These are phyloP conservation scores for Equus quagga DNA, from an alignment of 2,113 vertebrate species.

Conservation along the genomic window DNA sequence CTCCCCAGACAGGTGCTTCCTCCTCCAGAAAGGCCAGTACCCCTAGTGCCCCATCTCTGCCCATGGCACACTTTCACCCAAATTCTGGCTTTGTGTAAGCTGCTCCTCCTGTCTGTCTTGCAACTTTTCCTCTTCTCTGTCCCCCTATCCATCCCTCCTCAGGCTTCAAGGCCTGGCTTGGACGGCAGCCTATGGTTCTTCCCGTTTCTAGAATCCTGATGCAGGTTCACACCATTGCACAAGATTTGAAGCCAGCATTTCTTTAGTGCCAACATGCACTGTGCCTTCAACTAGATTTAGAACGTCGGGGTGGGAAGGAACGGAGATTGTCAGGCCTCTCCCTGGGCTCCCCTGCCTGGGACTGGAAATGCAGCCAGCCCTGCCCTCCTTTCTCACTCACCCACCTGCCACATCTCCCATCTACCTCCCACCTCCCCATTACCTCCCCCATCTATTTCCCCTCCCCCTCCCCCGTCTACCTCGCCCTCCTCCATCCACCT, in stretches of 20 bases:
- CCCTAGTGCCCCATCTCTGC: background rate
- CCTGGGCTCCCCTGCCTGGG: too few species aligned
- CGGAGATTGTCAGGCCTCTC: background rate
- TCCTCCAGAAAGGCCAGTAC: rapidly evolving
- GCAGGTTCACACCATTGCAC: background rate
- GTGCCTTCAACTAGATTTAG: background rate
- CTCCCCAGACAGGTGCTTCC: too few species aligned
- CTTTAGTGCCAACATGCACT: background rate
- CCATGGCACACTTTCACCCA: rapidly evolving
- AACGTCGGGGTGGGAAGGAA: background rate
- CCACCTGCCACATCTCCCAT: too few species aligned
- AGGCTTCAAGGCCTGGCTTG: background rate
- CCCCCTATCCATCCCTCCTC: background rate
- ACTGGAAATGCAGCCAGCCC: too few species aligned
- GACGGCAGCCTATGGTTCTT: background rate
- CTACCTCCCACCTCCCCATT: background rate
- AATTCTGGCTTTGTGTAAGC: too few species aligned
- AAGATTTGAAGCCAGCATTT: background rate
- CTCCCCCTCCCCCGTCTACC: rapidly evolving
- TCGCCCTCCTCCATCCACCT: background rate
- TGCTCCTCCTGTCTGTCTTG: background rate
- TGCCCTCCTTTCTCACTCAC: background rate
- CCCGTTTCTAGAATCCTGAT: background rate
- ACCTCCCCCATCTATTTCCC: background rate
- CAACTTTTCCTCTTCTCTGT: background rate